Conservation (phyloP, 2,113 vertebrate genomes). For the Hippocampus mohnikei region DNA sequence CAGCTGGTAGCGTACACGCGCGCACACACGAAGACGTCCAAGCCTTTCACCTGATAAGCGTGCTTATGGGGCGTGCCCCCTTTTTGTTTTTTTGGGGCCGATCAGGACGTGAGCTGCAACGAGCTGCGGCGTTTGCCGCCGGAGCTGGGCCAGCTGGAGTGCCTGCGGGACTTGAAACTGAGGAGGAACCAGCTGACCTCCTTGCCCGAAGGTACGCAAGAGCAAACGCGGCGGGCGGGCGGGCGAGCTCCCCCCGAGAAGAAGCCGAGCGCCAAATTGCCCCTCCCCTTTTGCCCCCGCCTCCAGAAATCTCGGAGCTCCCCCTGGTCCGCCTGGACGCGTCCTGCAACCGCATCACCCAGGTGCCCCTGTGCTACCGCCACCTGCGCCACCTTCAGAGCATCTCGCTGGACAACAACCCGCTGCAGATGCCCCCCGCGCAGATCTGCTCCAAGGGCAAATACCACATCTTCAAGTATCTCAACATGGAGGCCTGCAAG, state of each 20-base stretch:
- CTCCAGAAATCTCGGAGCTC: slow-evolving; percentile 81
- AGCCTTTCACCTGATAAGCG: neutral
- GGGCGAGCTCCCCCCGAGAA: too few species aligned
- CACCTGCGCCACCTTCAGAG: slow-evolving; percentile 83
- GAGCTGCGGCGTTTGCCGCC: slow-evolving; percentile 80
- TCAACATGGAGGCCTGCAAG: slow-evolving; percentile 82
- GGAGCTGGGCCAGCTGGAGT: slow-evolving; percentile 78
- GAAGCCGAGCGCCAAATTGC: too few species aligned
- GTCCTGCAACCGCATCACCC: slow-evolving; percentile 84
- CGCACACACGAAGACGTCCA: neutral
- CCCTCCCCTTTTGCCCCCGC: neutral
- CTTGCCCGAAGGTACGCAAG: slow-evolving; percentile 79
- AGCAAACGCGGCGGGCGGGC: too few species aligned
- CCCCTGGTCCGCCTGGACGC: slow-evolving; percentile 86
- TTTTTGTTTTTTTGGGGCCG: neutral
- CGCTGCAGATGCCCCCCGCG: slow-evolving; percentile 82
- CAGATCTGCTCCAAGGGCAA: slow-evolving; percentile 89
- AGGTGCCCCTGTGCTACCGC: slow-evolving; percentile 83
- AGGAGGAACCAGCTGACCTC: slow-evolving; percentile 81
- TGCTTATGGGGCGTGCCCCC: neutral
- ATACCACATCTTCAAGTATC: slow-evolving; percentile 88
- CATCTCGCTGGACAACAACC: slow-evolving; percentile 85
- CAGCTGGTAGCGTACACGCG: slow-evolving; percentile 77
- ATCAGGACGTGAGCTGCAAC: slow-evolving; percentile 86
- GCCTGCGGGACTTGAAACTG: slow-evolving; percentile 83